Evolutionary conservation across 2,113 vertebrate genomes (phyloP).

Genomic region (Burhinus oedicnemus): DNA sequence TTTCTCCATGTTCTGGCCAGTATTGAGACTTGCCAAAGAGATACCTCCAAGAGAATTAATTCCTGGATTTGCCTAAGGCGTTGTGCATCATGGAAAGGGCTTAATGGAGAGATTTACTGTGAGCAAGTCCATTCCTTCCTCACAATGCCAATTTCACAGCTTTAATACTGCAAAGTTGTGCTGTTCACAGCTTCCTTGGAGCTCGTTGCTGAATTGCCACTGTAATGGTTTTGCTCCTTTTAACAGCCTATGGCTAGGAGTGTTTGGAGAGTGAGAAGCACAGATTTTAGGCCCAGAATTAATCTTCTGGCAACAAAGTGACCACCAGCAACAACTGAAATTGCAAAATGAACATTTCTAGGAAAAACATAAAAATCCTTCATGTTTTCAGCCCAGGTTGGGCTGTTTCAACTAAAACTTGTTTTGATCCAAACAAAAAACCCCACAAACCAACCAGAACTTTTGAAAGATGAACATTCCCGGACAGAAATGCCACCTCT

Average conservation of each 20-base stretch:
- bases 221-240: not conserved
- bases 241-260: not conserved
- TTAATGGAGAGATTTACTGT: not conserved
- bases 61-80: not conserved
- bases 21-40: not conserved
- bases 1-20: not conserved
- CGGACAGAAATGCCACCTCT: not conserved
- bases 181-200: not conserved
- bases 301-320: not conserved
- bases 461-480: not conserved
- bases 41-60: not conserved
- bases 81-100: not conserved
- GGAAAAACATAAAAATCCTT: not conserved
- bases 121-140: not conserved
- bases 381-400: not conserved
- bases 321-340: not conserved
- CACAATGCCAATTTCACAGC: not conserved
- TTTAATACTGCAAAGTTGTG: not conserved
- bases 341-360: not conserved
- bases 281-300: not conserved
- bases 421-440: not conserved
- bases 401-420: not conserved
- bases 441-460: not conserved
- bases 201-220: not conserved
- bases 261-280: constrained; percentile 14